Conservation (phyloP, 2,888 invertebrate species). For the Eueremaeus valkanovi region DNA sequence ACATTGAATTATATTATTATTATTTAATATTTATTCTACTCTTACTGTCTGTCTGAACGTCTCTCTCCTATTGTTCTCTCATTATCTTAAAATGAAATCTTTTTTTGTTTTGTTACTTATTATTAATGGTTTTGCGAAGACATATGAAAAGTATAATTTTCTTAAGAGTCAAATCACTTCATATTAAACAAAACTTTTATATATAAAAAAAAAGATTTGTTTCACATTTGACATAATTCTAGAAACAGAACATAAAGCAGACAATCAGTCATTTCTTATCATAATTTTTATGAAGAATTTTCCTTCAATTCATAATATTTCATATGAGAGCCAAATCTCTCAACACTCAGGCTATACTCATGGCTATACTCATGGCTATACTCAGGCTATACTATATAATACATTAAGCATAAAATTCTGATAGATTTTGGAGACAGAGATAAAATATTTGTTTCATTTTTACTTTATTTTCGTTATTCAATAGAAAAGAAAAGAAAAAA, state of each 20-base stretch:
- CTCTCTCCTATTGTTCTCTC: neutral
- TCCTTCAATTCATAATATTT: neutral
- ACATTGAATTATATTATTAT: neutral
- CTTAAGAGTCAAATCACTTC: slow-evolving; percentile 5
- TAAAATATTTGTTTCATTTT: no score
- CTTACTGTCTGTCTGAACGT: neutral
- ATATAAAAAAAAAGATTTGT: neutral
- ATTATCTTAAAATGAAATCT: neutral
- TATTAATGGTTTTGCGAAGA: neutral
- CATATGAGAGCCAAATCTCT: no score
- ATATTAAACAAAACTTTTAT: neutral
- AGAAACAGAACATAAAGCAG: neutral
- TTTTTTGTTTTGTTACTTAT: neutral
- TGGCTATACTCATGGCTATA: no score
- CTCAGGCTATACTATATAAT: no score
- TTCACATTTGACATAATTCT: neutral
- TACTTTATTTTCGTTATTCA: no score
- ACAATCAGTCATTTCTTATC: neutral
- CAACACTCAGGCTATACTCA: no score
- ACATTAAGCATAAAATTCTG: no score
- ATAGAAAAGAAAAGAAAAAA: no score
- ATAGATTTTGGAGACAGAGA: no score
- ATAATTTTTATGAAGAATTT: neutral
- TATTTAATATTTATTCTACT: neutral
- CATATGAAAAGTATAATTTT: neutral